A percentile compares a stretch with the other conserved stretches of the same genome.
phyloP scores from a whole-genome alignment of 2,888 invertebrate genomes.

The Apodemia hepburni region DNA sequence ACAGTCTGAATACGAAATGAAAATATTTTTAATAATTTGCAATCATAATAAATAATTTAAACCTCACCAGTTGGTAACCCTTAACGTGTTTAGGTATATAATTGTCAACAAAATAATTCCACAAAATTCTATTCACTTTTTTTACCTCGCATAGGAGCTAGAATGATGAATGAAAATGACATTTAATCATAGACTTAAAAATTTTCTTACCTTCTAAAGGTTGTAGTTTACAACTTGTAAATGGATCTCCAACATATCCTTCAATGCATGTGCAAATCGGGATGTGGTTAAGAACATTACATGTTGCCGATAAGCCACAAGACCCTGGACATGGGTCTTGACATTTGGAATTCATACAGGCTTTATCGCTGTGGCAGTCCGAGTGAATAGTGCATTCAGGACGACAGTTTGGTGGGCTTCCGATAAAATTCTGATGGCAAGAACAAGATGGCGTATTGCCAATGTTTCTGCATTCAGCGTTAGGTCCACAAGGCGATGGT shows the following conservation, averaged over 20 bases:
- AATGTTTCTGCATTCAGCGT: constrained; percentile 82
- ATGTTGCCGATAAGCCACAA: constrained; percentile 82
- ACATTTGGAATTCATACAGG: constrained; percentile 89
- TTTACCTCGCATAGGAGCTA: background rate
- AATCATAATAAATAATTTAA: background rate
- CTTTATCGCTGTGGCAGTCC: constrained; percentile 86
- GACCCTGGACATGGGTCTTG: constrained; percentile 89
- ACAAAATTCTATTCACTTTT: no score
- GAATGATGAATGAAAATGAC: background rate
- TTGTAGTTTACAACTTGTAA: constrained; percentile 77
- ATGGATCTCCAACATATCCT: constrained; percentile 88
- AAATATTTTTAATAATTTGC: no score
- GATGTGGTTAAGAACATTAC: constrained; percentile 85
- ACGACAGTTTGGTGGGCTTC: constrained; percentile 85
- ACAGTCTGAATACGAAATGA: no score
- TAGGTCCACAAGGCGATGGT: constrained; percentile 84
- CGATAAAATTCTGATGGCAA: constrained; percentile 82
- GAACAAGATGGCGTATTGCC: constrained; percentile 83
- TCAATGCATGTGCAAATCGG: constrained; percentile 87
- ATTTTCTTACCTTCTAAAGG: constrained; percentile 70
- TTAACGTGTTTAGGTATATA: background rate
- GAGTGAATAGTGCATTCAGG: constrained; percentile 86
- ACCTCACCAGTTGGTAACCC: background rate
- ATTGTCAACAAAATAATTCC: background rate
- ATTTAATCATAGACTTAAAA: background rate